Evolutionary conservation across 2,888 invertebrate species (phyloP).

Genomic region (Vanessa cardui): DNA sequence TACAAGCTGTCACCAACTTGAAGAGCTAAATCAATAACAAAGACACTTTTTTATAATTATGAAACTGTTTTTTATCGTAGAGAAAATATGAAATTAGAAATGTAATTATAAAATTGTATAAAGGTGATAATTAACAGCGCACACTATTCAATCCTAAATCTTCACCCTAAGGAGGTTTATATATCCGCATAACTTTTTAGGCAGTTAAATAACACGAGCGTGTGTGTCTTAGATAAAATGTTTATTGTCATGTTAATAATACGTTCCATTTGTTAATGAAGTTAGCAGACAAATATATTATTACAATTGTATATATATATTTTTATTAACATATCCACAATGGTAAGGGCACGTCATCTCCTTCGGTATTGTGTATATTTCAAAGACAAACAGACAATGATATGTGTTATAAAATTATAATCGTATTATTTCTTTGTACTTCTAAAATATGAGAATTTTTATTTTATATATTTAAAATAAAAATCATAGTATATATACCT

Average conservation of each 20-base stretch:
- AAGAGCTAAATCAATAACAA: no score
- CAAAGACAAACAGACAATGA: no score
- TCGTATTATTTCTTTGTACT: no score
- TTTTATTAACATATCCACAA: constrained; percentile 14
- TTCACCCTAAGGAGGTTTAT: not conserved
- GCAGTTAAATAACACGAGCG: constrained; percentile 44
- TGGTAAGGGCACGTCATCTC: not conserved
- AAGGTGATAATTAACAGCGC: not conserved
- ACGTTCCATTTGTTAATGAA: constrained; percentile 60
- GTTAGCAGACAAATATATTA: constrained; percentile 54
- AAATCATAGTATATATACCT: no score
- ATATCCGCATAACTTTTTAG: constrained; percentile 11
- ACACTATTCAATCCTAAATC: not conserved
- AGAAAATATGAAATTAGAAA: not conserved
- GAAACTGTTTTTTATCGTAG: no score
- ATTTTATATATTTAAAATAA: no score
- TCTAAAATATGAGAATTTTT: no score
- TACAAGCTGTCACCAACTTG: no score
- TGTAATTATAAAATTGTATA: not conserved
- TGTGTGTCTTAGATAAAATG: constrained; percentile 50
- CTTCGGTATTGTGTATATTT: no score
- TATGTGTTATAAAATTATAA: no score
- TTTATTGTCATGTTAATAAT: constrained; percentile 60
- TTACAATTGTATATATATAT: constrained; percentile 34
- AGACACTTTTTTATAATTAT: no score